Evolutionary conservation across 2,113 vertebrate species (phyloP).

Genomic region (Vanacampus margaritifer): DNA sequence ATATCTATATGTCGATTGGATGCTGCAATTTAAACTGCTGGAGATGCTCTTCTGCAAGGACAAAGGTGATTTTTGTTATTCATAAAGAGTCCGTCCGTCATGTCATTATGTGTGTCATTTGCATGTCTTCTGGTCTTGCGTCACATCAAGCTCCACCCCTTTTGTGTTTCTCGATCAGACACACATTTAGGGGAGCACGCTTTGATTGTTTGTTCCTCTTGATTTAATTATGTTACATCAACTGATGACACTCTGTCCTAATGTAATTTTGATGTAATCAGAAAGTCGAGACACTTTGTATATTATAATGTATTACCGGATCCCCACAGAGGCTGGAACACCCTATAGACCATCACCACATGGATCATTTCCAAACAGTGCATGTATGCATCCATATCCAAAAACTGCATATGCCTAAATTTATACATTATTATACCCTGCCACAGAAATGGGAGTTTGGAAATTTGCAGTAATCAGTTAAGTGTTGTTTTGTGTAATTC

Average conservation of each 20-base stretch:
- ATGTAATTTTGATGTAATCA: not conserved
- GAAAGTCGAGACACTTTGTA: not conserved
- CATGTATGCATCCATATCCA: too few relatives aligned
- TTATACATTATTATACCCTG: too few relatives aligned
- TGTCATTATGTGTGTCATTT: not conserved
- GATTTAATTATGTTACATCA: slow-evolving; percentile 14
- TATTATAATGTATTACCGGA: too few relatives aligned
- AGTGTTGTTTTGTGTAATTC: not conserved
- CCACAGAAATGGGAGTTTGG: too few relatives aligned
- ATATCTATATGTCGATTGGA: not conserved
- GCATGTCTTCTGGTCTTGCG: not conserved
- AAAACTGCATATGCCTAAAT: too few relatives aligned
- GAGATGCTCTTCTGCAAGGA: too few relatives aligned
- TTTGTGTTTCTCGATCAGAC: slow-evolving; percentile 11
- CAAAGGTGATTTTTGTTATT: not conserved
- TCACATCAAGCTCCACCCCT: not conserved
- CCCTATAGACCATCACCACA: too few relatives aligned
- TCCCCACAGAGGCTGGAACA: too few relatives aligned
- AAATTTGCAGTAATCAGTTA: too few relatives aligned
- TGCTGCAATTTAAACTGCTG: not conserved
- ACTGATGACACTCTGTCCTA: not conserved
- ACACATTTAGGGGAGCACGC: not conserved
- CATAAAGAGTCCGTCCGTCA: not conserved
- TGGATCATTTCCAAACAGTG: too few relatives aligned
- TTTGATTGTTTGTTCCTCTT: slow-evolving; percentile 5